These are phyloP conservation scores for Ictalurus furcatus DNA, from an alignment of 2,113 vertebrate species.

Conservation along the genomic window DNA sequence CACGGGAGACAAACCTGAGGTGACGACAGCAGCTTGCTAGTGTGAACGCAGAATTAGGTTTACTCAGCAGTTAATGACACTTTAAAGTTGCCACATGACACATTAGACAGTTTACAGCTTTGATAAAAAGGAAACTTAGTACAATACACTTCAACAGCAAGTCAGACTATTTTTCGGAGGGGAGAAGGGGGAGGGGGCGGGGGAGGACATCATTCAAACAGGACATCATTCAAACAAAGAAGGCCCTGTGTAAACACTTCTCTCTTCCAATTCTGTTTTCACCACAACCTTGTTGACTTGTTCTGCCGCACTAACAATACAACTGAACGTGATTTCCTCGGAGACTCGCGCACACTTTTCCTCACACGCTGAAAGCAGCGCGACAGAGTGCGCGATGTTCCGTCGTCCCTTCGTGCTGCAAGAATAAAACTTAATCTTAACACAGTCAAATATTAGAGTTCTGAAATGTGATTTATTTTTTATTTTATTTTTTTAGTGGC, in stretches of 20 bases:
- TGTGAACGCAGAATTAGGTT: background rate
- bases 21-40: background rate
- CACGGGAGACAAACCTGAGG: background rate
- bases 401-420: background rate
- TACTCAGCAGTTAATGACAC: background rate
- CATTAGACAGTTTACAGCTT: background rate
- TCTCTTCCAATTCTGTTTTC: background rate
- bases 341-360: background rate
- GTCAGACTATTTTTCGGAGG: background rate
- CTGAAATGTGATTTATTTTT: background rate
- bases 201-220: background rate
- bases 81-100: slow-evolving; percentile 12
- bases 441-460: background rate
- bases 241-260: background rate
- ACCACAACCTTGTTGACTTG: background rate
- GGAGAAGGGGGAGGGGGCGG: fast-evolving
- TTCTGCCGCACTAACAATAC: background rate
- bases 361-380: background rate
- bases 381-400: background rate
- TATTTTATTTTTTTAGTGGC: background rate
- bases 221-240: background rate
- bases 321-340: background rate
- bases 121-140: background rate
- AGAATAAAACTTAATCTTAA: background rate
- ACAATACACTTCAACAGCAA: slow-evolving; percentile 1